Percentiles rank a stretch among this genome's conserved stretches.
phyloP scores from a whole-genome alignment of 2,797 vertebrate species.

The Hapalemur alaotrensis region DNA sequence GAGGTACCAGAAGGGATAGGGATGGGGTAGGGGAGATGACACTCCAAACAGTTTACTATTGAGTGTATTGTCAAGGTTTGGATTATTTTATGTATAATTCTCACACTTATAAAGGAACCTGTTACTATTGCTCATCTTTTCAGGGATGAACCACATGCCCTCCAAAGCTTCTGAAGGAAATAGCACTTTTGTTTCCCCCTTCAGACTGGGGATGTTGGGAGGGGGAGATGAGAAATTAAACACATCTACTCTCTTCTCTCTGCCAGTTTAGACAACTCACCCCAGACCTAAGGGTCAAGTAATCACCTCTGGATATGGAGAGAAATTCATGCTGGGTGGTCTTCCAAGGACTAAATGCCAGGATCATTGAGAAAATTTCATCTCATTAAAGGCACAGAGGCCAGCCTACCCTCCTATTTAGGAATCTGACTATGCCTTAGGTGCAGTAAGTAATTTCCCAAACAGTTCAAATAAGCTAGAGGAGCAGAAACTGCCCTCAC shows the following conservation, averaged over 20 bases:
- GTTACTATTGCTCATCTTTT: background rate
- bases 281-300: background rate
- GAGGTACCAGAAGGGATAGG: background rate
- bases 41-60: background rate
- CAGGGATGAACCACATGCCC: background rate
- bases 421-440: background rate
- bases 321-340: conserved; percentile 18
- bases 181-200: background rate
- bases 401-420: background rate
- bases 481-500: background rate
- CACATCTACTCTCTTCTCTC: background rate
- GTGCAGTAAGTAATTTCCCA: conserved; percentile 32
- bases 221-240: background rate
- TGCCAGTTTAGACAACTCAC: background rate
- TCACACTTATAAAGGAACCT: background rate
- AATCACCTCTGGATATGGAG: background rate
- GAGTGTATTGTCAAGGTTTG: background rate
- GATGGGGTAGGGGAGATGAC: background rate
- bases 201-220: background rate
- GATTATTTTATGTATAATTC: background rate
- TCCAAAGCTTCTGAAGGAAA: background rate
- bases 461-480: background rate
- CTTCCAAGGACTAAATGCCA: conserved; percentile 22
- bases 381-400: conserved; percentile 23
- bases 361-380: conserved; percentile 37